Evolutionary conservation across 2,888 invertebrate species (phyloP), one percentile per base, ranked within the genome.

Genomic region (Phasia obesa): DNA sequence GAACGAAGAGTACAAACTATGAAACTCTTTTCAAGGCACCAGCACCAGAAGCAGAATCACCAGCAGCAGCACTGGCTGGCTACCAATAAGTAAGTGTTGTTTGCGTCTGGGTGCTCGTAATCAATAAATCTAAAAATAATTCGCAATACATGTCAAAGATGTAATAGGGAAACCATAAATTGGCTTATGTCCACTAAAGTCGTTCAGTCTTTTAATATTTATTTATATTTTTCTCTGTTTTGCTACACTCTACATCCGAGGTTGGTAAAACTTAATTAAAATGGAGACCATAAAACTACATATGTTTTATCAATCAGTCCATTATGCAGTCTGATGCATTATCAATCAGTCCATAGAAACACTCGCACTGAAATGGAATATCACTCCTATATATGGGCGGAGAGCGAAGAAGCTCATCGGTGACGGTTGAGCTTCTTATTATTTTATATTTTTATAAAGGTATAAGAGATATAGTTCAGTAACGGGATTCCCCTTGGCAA

Each of bases 141-240:
- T 89, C 90, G 87, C 87, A 89, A 89, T 89, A 88, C 89, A 88
- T 89, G 90, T 89, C 90, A 89, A 87, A 88, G 88, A 89, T 89
- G 89, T 89, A 88, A 89, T 89, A 88, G 89, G 89, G 88, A 89
- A 89, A 87, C 90, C 88, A 89, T 89, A 89, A 89, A 89, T 89
- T 89, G 87, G 76, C 82, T 78, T 83, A 64, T 77, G 71, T 80
- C 74, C 83, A 74, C 77, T 80, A 71, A 81, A 81, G 62, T 74
- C 78, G 77, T 84, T 77, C 70, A 71, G 77, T 77, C 60, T 65
- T 79, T 79, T 79, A 53, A 79, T 53, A 81, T 67, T 69, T 62
- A 44, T 64, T 62, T 69, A 21, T 60, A 42, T 51, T 67, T 53
- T 44, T 60, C 44, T 64, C 49, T n/a, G 0, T 47, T 69, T 35